phyloP scores from a whole-genome alignment of 2,888 invertebrate species.

The Cactoblastis cactorum region DNA sequence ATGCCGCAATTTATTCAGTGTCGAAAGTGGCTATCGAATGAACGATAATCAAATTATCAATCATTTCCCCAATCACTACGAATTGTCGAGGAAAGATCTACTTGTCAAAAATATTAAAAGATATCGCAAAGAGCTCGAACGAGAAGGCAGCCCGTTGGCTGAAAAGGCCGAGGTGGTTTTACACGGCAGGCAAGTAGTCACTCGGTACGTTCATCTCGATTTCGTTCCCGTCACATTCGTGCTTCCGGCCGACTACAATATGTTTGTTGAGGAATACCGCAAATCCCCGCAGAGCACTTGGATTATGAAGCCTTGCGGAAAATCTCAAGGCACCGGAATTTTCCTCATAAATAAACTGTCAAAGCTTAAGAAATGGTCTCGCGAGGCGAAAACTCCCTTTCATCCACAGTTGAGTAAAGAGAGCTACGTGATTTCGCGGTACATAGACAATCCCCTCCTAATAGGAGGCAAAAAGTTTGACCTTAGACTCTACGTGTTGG shows the following conservation, averaged over 20 bases:
- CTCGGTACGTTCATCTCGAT: constrained; percentile 90
- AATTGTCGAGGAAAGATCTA: constrained; percentile 96
- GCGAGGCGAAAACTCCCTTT: constrained; percentile 91
- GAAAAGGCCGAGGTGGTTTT: constrained; percentile 81
- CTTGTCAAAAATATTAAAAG: constrained; percentile 97
- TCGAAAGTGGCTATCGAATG: constrained; percentile 53
- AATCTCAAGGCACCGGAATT: constrained; percentile 96
- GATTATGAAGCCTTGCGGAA: constrained; percentile 98
- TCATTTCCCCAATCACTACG: constrained; percentile 97
- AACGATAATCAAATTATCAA: constrained; percentile 96
- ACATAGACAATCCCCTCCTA: constrained; percentile 95
- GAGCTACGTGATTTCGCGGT: constrained; percentile 97
- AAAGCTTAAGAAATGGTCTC: constrained; percentile 93
- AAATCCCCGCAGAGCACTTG: constrained; percentile 96
- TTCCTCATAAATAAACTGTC: constrained; percentile 97
- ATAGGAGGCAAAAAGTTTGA: constrained; percentile 98
- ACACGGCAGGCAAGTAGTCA: constrained; percentile 81
- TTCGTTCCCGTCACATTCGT: constrained; percentile 97
- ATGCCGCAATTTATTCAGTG: constrained; percentile 90
- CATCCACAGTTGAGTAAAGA: constrained; percentile 91
- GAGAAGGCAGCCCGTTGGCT: constrained; percentile 92
- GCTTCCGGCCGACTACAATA: constrained; percentile 96
- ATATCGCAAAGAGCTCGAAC: constrained; percentile 94
- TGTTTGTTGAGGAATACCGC: constrained; percentile 97
- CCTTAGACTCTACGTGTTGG: constrained; percentile 93